Base-by-base conservation (phyloP, 2,797 vertebrate genomes). In the Notolepis coatsorum region DNA sequence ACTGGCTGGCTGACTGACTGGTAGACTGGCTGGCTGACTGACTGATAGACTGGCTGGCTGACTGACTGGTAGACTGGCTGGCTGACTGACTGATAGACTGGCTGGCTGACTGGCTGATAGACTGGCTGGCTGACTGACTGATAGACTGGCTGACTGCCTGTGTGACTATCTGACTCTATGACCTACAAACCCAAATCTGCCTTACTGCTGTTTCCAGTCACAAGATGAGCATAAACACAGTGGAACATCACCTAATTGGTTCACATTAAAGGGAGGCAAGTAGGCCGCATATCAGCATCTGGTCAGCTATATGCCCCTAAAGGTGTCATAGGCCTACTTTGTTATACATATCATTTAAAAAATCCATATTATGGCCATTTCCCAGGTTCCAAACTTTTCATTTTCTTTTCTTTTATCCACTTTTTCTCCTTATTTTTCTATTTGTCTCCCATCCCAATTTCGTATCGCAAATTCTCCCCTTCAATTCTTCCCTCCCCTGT, bases 131-230 rank as follows among this genome's bases (percentile, higher is more conserved):
- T 15, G 43, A 54, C 12, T 58, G 37, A 43, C 20, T 8, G 6
- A 49, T 13, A 10, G 23, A 60, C n/a, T 43, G 8, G 38, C 28
- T 42, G 28, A 2, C 31, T 35, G 25, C 5, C 35, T 3, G 35
- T 5, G 10, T n/a, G 12, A 5, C 1, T n/a, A 5, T 37, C 37
- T 65, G 62, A 33, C 25, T 5, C 21, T 21, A 15, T 0, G 17
- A 60, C 61, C 54, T 61, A 57, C 35, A 68, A 64, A 46, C 48
- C 12, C 10, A 67, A 54, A 38, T 23, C n/a, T 42, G 21, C 23
- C 33, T 39, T 27, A 60, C 39, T 68, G 0, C 77, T 63, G 39
- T 63, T 66, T 46, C 41, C 27, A 7, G 45, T 71, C 42, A 59
- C 10, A 52, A 55, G 41, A 61, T 10, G 33, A 28, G 23, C 33